Conservation (phyloP, 2,113 vertebrate species). For the Hyperoodon ampullatus region DNA sequence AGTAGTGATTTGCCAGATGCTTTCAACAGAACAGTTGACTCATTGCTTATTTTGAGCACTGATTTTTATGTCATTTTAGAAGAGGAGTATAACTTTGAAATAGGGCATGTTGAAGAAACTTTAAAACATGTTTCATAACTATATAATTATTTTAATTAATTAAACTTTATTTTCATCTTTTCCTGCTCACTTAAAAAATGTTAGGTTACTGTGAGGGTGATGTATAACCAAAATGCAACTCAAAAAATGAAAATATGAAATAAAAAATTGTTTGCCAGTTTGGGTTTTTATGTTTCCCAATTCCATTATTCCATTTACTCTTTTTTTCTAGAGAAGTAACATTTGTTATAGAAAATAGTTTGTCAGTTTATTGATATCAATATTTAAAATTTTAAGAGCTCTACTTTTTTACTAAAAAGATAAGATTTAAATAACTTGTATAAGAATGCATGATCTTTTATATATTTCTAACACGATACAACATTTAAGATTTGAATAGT, state of each 20-base stretch:
- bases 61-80: conserved; percentile 57
- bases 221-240: neutral
- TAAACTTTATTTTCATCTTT: conserved; percentile 35
- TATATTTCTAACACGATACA: neutral
- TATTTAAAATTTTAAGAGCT: neutral
- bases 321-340: neutral
- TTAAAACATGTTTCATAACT: conserved; percentile 26
- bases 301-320: neutral
- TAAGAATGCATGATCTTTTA: neutral
- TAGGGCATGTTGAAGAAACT: conserved; percentile 39
- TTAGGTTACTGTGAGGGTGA: neutral
- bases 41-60: conserved; percentile 44
- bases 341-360: neutral
- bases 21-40: conserved; percentile 63
- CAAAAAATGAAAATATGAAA: neutral
- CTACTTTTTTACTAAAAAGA: neutral
- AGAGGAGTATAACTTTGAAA: conserved; percentile 42
- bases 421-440: neutral
- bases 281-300: neutral
- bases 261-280: neutral
- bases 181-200: neutral
- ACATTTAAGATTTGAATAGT: neutral
- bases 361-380: neutral
- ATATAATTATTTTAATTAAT: conserved; percentile 43
- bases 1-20: conserved; percentile 42